Conservation (phyloP, 2,797 vertebrate genomes). For the Tinamus major region DNA sequence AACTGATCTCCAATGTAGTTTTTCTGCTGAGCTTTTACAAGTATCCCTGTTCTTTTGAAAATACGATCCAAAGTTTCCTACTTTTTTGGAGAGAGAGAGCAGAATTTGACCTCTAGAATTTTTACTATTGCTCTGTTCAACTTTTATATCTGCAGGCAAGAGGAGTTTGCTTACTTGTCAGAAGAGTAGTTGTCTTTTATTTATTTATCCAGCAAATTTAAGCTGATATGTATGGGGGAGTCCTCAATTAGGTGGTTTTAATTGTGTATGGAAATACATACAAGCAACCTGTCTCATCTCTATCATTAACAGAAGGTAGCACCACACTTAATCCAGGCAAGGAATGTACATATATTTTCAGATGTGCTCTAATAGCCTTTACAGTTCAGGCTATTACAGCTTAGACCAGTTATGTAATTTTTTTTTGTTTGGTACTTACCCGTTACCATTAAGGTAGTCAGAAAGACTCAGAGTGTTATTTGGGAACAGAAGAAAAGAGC, state of each 20-base stretch:
- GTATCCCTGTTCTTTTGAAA: neutral
- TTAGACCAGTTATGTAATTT: neutral
- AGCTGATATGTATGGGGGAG: neutral
- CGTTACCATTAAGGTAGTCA: neutral
- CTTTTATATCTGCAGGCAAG: neutral
- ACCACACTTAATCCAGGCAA: neutral
- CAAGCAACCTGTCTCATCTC: neutral
- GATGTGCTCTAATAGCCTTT: neutral
- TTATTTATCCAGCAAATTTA: neutral
- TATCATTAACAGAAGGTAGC: neutral
- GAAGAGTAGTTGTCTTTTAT: neutral
- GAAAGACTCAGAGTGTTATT: neutral
- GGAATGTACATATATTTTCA: neutral
- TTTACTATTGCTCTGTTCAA: neutral
- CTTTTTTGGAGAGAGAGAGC: neutral
- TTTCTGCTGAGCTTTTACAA: neutral
- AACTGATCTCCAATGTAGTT: neutral
- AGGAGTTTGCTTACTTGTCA: rapidly evolving
- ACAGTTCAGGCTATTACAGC: neutral
- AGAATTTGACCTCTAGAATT: neutral
- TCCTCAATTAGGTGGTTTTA: neutral
- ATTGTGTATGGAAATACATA: neutral
- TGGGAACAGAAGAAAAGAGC: neutral
- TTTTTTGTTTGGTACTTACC: neutral
- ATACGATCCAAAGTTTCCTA: neutral